Evolutionary conservation across 2,797 vertebrate species (phyloP).

Genomic region (Coregonus sp.): DNA sequence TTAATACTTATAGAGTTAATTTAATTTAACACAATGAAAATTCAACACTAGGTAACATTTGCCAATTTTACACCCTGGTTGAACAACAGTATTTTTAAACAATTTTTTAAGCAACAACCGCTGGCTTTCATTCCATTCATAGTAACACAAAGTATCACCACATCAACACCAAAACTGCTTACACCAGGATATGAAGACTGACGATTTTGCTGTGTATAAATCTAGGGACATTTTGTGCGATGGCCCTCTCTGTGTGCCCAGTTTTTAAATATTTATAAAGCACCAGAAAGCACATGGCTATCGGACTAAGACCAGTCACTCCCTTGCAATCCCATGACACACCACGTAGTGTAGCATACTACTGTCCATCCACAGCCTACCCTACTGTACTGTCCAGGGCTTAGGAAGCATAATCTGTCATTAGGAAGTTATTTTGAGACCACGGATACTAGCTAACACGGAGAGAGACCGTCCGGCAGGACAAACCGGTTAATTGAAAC

Average conservation of each 20-base stretch:
- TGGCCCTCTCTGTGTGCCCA: not conserved
- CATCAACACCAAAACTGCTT: too few species aligned
- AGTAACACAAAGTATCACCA: too few species aligned
- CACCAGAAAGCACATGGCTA: slow-evolving; percentile 29
- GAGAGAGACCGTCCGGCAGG: slow-evolving; percentile 25
- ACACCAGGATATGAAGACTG: too few species aligned
- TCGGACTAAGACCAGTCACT: not conserved
- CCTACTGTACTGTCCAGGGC: slow-evolving; percentile 28
- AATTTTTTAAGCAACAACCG: too few species aligned
- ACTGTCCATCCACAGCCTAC: not conserved
- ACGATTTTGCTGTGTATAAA: not conserved
- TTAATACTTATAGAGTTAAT: too few species aligned
- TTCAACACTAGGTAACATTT: too few species aligned
- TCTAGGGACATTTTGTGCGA: not conserved
- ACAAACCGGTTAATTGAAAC: slow-evolving; percentile 13
- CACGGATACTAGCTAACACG: not conserved
- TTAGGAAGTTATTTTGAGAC: slow-evolving; percentile 74
- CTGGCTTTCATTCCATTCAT: too few species aligned
- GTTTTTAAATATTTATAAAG: slow-evolving; percentile 36
- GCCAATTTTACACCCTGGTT: too few species aligned
- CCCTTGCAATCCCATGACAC: not conserved
- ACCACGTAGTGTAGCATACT: too few species aligned
- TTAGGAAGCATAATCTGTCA: slow-evolving; percentile 74
- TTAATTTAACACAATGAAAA: too few species aligned
- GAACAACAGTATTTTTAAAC: too few species aligned